Conservation (phyloP, 2,797 vertebrate species). For the Eurystomus glaucurus region DNA sequence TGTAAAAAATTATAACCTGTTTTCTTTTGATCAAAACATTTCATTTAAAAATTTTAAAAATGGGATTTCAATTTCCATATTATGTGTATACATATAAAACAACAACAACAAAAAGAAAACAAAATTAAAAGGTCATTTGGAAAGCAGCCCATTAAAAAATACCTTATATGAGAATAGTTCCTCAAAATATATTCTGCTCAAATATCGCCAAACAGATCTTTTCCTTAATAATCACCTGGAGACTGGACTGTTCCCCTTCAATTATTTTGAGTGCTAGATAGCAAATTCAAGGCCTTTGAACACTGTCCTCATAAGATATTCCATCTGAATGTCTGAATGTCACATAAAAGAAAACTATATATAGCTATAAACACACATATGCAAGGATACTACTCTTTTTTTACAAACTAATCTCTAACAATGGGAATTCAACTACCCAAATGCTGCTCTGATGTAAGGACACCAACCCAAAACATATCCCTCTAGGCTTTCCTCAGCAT, state of each 20-base stretch:
- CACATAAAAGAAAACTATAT: background rate
- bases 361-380: background rate
- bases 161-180: background rate
- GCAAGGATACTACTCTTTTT: background rate
- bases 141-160: background rate
- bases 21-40: background rate
- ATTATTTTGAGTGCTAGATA: background rate
- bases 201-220: background rate
- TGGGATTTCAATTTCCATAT: background rate
- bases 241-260: background rate
- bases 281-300: background rate
- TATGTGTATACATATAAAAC: background rate
- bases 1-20: rapidly evolving
- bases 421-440: background rate
- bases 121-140: background rate
- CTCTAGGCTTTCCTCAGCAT: background rate
- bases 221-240: background rate
- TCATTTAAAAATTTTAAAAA: background rate
- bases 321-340: background rate
- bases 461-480: background rate
- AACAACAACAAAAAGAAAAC: background rate
- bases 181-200: background rate
- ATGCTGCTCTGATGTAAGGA: background rate
- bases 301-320: background rate
- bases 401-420: background rate